Base-by-base conservation (phyloP, 30 jellyfish, hydroid and myxozoan genomes). In the Hydractinia symbiolongicarpus region DNA sequence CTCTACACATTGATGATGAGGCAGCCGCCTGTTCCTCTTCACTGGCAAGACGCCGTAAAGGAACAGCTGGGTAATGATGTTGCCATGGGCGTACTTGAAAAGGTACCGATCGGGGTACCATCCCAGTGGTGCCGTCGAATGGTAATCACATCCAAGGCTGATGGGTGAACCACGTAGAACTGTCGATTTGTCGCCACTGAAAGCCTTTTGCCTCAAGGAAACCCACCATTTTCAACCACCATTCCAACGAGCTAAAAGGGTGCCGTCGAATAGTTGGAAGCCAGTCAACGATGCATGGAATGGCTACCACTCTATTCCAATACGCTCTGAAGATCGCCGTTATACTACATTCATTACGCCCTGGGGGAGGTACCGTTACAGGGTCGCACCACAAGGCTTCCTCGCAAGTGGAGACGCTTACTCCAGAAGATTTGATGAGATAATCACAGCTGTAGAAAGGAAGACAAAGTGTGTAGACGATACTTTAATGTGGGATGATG, bases 401-500 rank as follows among this genome's bases (percentile, higher is more conserved):
- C 69, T 16, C 17, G 15, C 69, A 13, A 58, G 17, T 58, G 17
- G 17, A 58, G 17, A 58, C 17, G 17, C 53, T 68, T 68, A 11
- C 53, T 68, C 21, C 13, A 68, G 53, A 68, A 16, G 21, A 30
- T 68, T 68, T 68, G 53, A 68, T 15, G 13, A 15, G 53, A 68
- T 68, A 13, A 11, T 58, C 69, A 16, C 69, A 16, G 17, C 1
- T 58, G 19, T 58, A 3, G 69, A 58, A 3, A 68, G 78, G 21
- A 30, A 16, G 53, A 68, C 53, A 11, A 15, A 15, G 49, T 68
- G 49, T 20, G 49, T 68, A 15, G 78, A 68, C 49, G 53, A 68
- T 68, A 68, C 78, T 20, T 58, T 58, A 11, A 58, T 58, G 69
- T 58, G 69, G 69, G 69, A 58, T 58, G 19, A 58, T 58, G 69